Conservation (phyloP, 2,113 vertebrate species). For the Syngnathus scovelli region DNA sequence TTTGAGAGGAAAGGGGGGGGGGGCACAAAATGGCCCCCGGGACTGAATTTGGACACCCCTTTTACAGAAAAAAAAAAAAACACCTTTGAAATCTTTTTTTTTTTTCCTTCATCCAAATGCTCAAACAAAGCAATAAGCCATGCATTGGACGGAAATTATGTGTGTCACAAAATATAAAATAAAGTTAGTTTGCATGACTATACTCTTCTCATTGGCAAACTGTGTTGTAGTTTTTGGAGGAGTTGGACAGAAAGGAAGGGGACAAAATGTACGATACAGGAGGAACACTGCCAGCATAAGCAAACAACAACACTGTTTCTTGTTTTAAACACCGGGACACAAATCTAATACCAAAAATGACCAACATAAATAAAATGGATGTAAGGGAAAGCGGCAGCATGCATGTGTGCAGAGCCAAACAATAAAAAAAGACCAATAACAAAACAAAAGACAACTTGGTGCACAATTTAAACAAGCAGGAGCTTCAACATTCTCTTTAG, state of each 20-base stretch:
- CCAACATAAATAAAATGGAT: conserved; percentile 37
- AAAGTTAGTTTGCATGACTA: conserved; percentile 20
- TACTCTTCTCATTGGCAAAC: conserved; percentile 25
- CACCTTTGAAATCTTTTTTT: conserved; percentile 60
- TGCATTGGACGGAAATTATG: conserved; percentile 51
- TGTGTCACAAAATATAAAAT: conserved; percentile 35
- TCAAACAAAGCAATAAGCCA: conserved; percentile 42
- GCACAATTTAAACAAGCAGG: conserved; percentile 38
- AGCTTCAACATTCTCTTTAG: conserved; percentile 38
- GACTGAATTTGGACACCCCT: neutral
- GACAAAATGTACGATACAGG: conserved; percentile 51
- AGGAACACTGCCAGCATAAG: conserved; percentile 48
- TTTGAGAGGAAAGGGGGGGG: too few relatives aligned
- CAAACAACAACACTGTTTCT: conserved; percentile 27
- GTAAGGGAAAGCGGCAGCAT: conserved; percentile 46
- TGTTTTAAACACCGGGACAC: conserved; percentile 25
- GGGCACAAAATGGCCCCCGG: neutral
- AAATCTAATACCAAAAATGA: conserved; percentile 27
- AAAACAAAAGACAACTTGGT: conserved; percentile 17
- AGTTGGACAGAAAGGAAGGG: conserved; percentile 58
- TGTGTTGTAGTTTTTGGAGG: conserved; percentile 25
- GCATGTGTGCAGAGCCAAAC: conserved; percentile 56
- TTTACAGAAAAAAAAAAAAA: conserved; percentile 65
- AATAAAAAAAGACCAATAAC: conserved; percentile 13
- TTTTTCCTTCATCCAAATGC: conserved; percentile 46